These are phyloP conservation scores for Callaeas wilsoni DNA, from an alignment of 2,113 vertebrate species.

Conservation along the genomic window DNA sequence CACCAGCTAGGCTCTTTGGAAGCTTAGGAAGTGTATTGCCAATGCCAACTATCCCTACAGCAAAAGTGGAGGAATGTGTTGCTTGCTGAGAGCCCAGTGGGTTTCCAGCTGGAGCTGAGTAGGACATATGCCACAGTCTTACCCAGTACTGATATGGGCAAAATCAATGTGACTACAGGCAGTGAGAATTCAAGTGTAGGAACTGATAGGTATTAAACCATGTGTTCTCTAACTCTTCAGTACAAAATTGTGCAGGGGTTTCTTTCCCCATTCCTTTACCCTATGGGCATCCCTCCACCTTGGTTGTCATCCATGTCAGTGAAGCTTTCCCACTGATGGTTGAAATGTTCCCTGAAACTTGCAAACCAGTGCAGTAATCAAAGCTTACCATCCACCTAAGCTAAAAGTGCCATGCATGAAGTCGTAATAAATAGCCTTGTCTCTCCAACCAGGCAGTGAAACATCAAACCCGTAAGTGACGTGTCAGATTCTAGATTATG, in stretches of 20 bases:
- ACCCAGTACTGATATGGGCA: background rate
- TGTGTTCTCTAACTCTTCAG: background rate
- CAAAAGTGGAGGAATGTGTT: accelerated
- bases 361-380: background rate
- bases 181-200: background rate
- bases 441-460: background rate
- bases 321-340: background rate
- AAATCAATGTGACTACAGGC: background rate
- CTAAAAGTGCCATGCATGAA: background rate
- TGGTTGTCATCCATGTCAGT: background rate
- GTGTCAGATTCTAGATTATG: background rate
- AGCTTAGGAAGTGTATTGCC: background rate
- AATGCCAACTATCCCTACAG: background rate
- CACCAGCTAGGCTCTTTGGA: background rate
- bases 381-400: background rate
- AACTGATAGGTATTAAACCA: background rate
- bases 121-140: background rate
- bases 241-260: background rate
- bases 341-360: background rate
- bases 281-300: background rate
- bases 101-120: background rate
- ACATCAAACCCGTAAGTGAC: background rate
- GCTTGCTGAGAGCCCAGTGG: background rate
- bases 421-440: background rate
- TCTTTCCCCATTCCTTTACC: background rate